These are phyloP conservation scores for Parazoanthus atlanticus DNA, from an alignment of 92 coral and sea anemone species.

Conservation along the genomic window DNA sequence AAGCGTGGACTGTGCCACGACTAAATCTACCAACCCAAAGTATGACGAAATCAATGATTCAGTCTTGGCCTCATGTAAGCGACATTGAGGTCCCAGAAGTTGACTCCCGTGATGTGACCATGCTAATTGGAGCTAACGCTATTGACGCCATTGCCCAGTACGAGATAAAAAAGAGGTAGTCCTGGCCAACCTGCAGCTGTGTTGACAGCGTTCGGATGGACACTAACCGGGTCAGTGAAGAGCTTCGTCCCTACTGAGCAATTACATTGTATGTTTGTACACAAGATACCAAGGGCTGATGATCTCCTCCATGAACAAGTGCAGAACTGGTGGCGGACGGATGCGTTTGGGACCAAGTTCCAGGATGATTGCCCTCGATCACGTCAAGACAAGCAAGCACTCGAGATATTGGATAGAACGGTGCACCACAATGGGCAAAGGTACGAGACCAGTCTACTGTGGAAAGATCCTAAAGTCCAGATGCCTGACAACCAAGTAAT, in stretches of 20 bases:
- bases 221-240: slow-evolving; percentile 60
- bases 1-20: slow-evolving; percentile 35
- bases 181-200: slow-evolving; percentile 19
- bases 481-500: slow-evolving; percentile 46
- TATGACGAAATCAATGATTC: slow-evolving; percentile 7
- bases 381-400: slow-evolving; percentile 56
- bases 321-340: slow-evolving; percentile 68
- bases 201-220: slow-evolving; percentile 67
- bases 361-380: slow-evolving; percentile 37
- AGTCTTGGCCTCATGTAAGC: slow-evolving; percentile 45
- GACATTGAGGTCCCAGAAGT: slow-evolving; percentile 39
- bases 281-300: slow-evolving; percentile 48
- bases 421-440: slow-evolving; percentile 44
- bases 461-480: slow-evolving; percentile 54
- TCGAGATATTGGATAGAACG: slow-evolving; percentile 51
- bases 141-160: slow-evolving; percentile 40
- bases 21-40: slow-evolving; percentile 25
- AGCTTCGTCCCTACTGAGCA: slow-evolving; percentile 42
- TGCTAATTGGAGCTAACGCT: slow-evolving; percentile 44
- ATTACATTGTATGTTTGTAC: slow-evolving; percentile 44
- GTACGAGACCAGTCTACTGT: slow-evolving; percentile 58
- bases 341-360: slow-evolving; percentile 60
- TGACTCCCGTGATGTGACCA: slow-evolving; percentile 40
- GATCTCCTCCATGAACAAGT: slow-evolving; percentile 49
- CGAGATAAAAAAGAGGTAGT: slow-evolving; percentile 23